Percentiles rank a stretch among this genome's conserved stretches.
Conservation (phyloP, 2,888 invertebrate species). For the Tenthredo mesomela region DNA sequence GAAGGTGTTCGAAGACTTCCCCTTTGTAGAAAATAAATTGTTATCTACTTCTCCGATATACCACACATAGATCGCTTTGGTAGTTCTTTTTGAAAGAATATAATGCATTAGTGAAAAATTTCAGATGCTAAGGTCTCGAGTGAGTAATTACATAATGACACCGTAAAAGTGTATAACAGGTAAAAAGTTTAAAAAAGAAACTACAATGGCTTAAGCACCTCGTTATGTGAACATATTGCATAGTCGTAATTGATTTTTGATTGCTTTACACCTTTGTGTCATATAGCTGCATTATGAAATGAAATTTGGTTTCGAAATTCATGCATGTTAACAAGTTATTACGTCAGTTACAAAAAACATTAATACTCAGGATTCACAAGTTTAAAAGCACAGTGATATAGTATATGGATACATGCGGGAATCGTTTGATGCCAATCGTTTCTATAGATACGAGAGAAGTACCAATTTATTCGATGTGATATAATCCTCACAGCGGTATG, state of each 20-base stretch:
- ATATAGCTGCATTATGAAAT: slow-evolving; percentile 4
- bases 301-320: background rate
- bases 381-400: background rate
- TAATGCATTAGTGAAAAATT: background rate
- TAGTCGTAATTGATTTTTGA: slow-evolving; percentile 6
- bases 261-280: too few species aligned
- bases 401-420: background rate
- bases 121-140: background rate
- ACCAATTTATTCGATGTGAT: background rate
- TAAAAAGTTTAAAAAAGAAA: background rate
- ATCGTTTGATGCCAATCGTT: background rate
- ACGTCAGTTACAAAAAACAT: background rate
- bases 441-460: background rate
- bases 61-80: background rate
- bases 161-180: background rate
- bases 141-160: slow-evolving; percentile 9
- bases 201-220: background rate
- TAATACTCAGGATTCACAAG: background rate
- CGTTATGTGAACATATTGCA: background rate
- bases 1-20: background rate
- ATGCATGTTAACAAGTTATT: background rate
- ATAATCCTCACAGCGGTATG: background rate
- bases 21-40: background rate
- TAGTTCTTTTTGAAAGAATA: slow-evolving; percentile 5
- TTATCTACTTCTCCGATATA: background rate